Evolutionary conservation across 92 coral and sea anemone species (phyloP), one percentile per base, ranked within the genome.

Genomic region (Actinostola sp.): DNA sequence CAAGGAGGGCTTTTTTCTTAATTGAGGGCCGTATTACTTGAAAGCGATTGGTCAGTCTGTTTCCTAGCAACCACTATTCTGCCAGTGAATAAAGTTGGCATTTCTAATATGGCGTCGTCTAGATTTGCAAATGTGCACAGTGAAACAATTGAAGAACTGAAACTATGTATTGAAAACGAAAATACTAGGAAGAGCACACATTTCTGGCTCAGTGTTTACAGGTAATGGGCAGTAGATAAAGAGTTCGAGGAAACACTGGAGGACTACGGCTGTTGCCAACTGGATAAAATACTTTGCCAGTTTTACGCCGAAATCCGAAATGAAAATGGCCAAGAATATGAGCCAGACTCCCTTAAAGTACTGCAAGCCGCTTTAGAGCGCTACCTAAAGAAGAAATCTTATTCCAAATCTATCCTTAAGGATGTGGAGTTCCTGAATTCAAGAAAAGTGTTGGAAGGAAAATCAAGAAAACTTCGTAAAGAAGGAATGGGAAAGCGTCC

Each of bases 371-470:
- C 78, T 0, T 51, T 76, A 16, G 79, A 76, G 34, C 62, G 82
- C 16, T 60, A 60, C 34, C 34, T 77, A 11, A 73, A 59, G 39
- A 55, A 53, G 7, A 35, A 52, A 66, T 38, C 3, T 51, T 61
- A 75, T 17, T 48, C 72, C 32, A 75, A 46, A 3, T 61, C 83
- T 61, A 70, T 84, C 42, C 35, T 78, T 19, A 78, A 60, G 29
- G 84, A 82, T 59, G 54, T 58, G 33, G 75, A 52, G 57, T 84
- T 77, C 72, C 86, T 45, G 30, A 67, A 32, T 49, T 85, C 86
- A 7, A 85, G 84, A 42, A 84, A 84, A 61, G 79, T 77, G 55
- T 57, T 76, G 50, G 82, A 82, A 59, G 76, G 78, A 19, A 83
- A 83, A 39, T 74, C 84, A 54, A 42, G 80, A 24, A 26, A 66